These are phyloP conservation scores for Zootoca vivipara DNA, from an alignment of 2,113 vertebrate genomes.

Conservation along the genomic window DNA sequence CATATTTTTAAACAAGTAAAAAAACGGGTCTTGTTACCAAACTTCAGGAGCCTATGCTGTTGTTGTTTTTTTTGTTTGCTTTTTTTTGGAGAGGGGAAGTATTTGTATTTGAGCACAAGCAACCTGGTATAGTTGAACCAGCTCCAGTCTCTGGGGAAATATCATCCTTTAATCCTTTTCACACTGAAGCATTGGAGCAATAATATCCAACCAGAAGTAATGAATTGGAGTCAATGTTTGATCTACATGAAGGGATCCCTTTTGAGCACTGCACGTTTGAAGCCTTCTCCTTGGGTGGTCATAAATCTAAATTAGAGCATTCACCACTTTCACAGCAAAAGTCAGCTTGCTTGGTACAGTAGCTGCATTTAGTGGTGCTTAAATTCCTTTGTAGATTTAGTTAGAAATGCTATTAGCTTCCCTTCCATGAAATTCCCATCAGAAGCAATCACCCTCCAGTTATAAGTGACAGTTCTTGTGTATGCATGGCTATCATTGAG, in stretches of 20 bases:
- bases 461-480: slow-evolving; percentile 1
- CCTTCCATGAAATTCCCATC: slow-evolving; percentile 35
- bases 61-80: no score
- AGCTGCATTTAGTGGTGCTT: slow-evolving; percentile 11
- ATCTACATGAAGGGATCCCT: rapidly evolving
- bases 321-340: slow-evolving; percentile 1
- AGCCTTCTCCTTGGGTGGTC: neutral
- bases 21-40: neutral
- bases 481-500: neutral
- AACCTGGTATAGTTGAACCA: neutral
- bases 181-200: neutral
- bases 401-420: slow-evolving; percentile 33
- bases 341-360: slow-evolving; percentile 4
- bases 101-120: neutral
- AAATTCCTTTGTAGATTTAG: slow-evolving; percentile 40
- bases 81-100: neutral
- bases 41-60: neutral
- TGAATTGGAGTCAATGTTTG: rapidly evolving
- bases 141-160: neutral
- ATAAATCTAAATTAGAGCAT: neutral
- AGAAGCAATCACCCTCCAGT: neutral
- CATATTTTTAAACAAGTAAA: neutral
- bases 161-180: neutral
- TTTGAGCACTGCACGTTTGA: rapidly evolving
- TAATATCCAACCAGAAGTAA: neutral